Conservation (phyloP, 2,113 vertebrate species). For the Catharus fuscescens region DNA sequence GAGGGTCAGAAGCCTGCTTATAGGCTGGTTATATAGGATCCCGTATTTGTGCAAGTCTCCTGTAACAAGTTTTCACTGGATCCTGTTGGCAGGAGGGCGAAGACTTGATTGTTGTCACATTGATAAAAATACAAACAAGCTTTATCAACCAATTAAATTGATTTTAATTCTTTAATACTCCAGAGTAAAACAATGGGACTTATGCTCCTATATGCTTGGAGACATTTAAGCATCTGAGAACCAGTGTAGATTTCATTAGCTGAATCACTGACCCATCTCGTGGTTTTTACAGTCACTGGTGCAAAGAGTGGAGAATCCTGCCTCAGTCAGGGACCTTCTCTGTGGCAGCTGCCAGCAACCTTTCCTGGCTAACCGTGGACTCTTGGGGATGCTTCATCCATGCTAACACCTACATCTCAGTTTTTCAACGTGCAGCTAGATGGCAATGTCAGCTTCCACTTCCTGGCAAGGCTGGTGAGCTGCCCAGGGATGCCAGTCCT, state of each 20-base stretch:
- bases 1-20: not conserved
- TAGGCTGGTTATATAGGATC: not conserved
- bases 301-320: not conserved
- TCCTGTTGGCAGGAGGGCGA: not conserved
- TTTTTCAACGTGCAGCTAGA: not conserved
- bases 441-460: slow-evolving; percentile 21
- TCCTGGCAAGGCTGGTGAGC: fast-evolving
- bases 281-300: not conserved
- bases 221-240: not conserved
- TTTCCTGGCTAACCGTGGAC: not conserved
- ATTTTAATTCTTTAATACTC: not conserved
- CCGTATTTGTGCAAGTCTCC: not conserved
- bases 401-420: not conserved
- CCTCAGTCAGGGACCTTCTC: not conserved
- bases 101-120: not conserved
- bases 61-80: not conserved
- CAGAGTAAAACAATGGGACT: not conserved
- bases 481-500: not conserved
- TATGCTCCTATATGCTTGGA: not conserved
- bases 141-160: not conserved
- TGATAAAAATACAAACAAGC: not conserved
- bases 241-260: not conserved
- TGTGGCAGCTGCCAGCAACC: not conserved
- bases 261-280: not conserved
- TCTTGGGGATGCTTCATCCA: not conserved